Evolutionary conservation across 2,113 vertebrate genomes (phyloP), one percentile per base, ranked within the genome.

Genomic region (Arothron firmamentum): DNA sequence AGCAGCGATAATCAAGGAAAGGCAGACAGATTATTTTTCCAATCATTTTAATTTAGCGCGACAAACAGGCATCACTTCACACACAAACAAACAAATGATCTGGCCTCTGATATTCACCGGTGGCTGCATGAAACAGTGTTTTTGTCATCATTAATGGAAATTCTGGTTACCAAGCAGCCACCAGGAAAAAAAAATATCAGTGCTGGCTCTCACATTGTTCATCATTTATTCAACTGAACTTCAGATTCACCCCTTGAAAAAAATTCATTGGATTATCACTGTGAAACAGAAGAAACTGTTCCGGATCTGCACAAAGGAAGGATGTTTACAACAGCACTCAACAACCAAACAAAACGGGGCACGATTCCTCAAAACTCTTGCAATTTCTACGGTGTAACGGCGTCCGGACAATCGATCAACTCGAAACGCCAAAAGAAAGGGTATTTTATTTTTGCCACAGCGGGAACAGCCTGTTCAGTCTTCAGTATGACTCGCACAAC

Each of bases 81-180:
- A 67, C 60, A 63, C 78, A 75, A 79, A 84, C 67, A 82, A n/a
- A n/a, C n/a, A n/a, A n/a, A 75, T 67, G 78, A 88, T 87, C 78
- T 73, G 68, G 80, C 75, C 65, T 83, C 73, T 77, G 81, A 89
- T 86, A 78, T 83, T 60, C 79, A 81, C 76, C 71, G 59, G 50
- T 13, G 42, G 80, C 75, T 70, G 82, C 80, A 74, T 78, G 68
- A 79, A 87, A 85, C 84, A 80, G 62, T 72, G 65, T 67, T 47
- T 41, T 81, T 82, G 82, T 89, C 76, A 85, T 87, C 80, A 81
- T 89, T 86, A 88, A 86, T 78, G 78, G 59, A 85, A 58, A 62
- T 85, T 77, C 79, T 89, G 87, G 89, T 90, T 90, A 85, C 82
- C 65, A 72, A 82, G 68, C 62, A 87, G 74, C 67, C 70, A 81